Evolutionary conservation across 2,888 invertebrate species (phyloP).

Genomic region (Tiphia femorata): DNA sequence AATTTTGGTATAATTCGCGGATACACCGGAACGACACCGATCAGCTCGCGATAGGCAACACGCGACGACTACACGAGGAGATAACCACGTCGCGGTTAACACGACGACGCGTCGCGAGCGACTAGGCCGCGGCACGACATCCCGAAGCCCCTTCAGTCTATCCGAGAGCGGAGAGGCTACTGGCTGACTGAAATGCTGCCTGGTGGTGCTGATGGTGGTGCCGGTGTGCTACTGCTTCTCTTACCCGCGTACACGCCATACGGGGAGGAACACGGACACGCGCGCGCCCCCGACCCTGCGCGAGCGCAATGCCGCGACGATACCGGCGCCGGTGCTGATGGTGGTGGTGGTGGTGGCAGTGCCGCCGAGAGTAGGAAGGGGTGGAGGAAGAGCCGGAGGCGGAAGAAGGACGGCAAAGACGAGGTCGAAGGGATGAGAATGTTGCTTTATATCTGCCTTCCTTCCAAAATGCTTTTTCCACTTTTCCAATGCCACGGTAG

Average conservation of each 20-base stretch:
- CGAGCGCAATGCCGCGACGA: constrained; percentile 53
- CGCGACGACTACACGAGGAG: too few relatives aligned
- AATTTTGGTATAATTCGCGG: too few relatives aligned
- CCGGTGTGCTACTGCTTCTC: constrained; percentile 49
- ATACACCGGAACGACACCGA: too few relatives aligned
- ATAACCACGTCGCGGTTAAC: constrained; percentile 28
- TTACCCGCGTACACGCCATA: constrained; percentile 38
- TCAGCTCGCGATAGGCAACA: too few relatives aligned
- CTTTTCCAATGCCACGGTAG: too few relatives aligned
- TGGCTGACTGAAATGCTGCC: constrained; percentile 39
- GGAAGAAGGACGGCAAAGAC: too few relatives aligned
- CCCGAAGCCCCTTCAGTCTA: constrained; percentile 40
- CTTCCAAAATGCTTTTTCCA: constrained; percentile 26
- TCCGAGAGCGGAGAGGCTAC: constrained; percentile 32
- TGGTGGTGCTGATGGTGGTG: constrained; percentile 34
- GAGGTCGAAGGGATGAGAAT: too few relatives aligned
- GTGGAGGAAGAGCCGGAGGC: too few relatives aligned
- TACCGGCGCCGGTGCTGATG: too few relatives aligned
- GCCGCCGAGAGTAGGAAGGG: too few relatives aligned
- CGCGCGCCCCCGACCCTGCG: constrained; percentile 48
- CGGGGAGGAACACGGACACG: constrained; percentile 49
- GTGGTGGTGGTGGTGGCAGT: too few relatives aligned
- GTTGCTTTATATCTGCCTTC: constrained; percentile 46
- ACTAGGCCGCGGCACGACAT: constrained; percentile 48
- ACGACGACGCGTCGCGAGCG: constrained; percentile 50